These are phyloP conservation scores for Parus major DNA, from an alignment of 2,113 vertebrate genomes.

Conservation along the genomic window DNA sequence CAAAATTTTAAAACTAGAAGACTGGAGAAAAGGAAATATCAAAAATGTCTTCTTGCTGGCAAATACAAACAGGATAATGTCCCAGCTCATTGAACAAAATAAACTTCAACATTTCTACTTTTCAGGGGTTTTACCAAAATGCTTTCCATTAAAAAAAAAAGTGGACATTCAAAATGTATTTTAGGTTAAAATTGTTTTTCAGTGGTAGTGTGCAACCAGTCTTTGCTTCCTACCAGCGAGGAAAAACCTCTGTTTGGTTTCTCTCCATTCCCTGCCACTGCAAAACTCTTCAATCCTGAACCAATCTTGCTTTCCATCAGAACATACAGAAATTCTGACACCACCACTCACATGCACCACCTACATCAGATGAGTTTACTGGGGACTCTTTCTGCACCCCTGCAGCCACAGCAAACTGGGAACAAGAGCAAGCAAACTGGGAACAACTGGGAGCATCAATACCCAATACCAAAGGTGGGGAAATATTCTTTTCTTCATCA, in stretches of 20 bases:
- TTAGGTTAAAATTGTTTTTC: background rate
- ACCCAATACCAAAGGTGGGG: background rate
- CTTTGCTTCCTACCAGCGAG: background rate
- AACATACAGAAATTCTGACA: rapidly evolving
- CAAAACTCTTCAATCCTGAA: background rate
- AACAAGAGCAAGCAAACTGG: background rate
- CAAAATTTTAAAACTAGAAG: background rate
- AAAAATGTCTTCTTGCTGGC: background rate
- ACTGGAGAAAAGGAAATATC: background rate
- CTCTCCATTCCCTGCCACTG: background rate
- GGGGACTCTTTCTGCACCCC: background rate
- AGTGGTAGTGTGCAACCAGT: background rate
- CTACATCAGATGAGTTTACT: background rate
- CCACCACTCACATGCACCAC: background rate
- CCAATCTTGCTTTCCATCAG: background rate
- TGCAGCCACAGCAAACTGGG: background rate
- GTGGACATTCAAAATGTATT: background rate
- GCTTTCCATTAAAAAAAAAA: background rate
- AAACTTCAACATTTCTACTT: background rate
- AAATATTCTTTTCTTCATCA: background rate
- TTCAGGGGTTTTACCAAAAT: background rate
- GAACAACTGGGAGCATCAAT: background rate
- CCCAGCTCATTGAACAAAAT: background rate
- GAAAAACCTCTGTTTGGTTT: background rate
- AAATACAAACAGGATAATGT: background rate